Evolutionary conservation across 2,797 vertebrate species (phyloP), one percentile per base, ranked within the genome.

Genomic region (Rhinogobio ventralis): DNA sequence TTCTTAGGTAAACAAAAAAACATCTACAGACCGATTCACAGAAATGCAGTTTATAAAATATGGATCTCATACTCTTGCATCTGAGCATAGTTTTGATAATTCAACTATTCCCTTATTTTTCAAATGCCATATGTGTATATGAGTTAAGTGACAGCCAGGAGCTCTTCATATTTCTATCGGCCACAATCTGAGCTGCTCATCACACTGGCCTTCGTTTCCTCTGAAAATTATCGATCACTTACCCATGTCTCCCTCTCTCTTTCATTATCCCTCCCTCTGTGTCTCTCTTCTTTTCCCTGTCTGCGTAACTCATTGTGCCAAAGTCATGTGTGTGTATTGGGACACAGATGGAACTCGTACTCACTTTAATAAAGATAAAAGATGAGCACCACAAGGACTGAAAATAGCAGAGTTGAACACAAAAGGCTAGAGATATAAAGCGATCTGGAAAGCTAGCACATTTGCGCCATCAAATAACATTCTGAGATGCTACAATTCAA

Each of bases 341-440:
- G 69, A 68, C 79, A 76, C 80, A 88, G 68, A 87, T 87, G 60
- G 66, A 80, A 79, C 39, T 86, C 62, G 68, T 83, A 76, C 67
- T 28, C 49, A 42, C 64, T 80, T 67, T 53, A 81, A 78, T 74
- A 62, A 82, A 77, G 36, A 57, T 33, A 79, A 82, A 53, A 72
- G 45, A 67, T 25, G 17, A 84, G 33, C 36, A 76, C 20, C 74
- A 57, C n/a, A 80, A 60, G 64, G 77, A 64, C 20, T 64, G 15
- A 57, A 82, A 85, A 60, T 46, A 45, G 77, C 36, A 53, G 19
- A 42, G 17, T 13, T 74, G 45, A 82, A 53, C 49, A 36, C 28
- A 82, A 33, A 72, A 46, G 17, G 25, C 68, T 30, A 13, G 39
- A 45, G n/a, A 14, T 62, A 25, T 14, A 17, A n/a, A n/a, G 20